These are phyloP conservation scores for Colletes latitarsis DNA, from an alignment of 1,140 invertebrate species.

Conservation along the genomic window DNA sequence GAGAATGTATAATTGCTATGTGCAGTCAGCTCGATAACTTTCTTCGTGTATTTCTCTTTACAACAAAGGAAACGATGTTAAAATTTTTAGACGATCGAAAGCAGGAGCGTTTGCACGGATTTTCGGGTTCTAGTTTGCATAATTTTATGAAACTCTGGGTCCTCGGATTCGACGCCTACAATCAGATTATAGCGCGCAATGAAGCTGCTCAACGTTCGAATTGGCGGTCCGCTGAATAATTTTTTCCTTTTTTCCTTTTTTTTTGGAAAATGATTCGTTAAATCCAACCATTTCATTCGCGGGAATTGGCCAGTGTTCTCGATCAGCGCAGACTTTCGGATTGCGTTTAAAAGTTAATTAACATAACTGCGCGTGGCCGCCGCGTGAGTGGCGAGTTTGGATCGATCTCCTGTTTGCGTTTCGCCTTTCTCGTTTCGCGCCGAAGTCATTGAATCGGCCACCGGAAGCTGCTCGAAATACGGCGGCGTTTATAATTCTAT, in stretches of 20 bases:
- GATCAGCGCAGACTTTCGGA: not conserved
- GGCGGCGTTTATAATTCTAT: slow-evolving; percentile 50
- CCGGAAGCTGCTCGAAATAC: slow-evolving; percentile 29
- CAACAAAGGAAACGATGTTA: too few relatives aligned
- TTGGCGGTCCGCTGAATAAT: not conserved
- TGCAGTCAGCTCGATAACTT: too few relatives aligned
- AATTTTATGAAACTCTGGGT: too few relatives aligned
- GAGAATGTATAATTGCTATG: too few relatives aligned
- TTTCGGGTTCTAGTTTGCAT: too few relatives aligned
- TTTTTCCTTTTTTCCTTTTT: not conserved
- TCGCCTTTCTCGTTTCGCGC: not conserved
- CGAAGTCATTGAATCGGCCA: slow-evolving; percentile 24
- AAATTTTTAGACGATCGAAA: too few relatives aligned
- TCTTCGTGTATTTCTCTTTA: too few relatives aligned
- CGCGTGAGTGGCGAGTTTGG: not conserved
- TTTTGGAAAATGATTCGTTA: not conserved
- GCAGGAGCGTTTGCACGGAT: too few relatives aligned
- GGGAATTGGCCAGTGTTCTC: not conserved
- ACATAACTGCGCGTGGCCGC: not conserved
- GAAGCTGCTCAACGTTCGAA: too few relatives aligned
- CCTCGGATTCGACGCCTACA: too few relatives aligned
- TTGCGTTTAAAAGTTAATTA: slow-evolving; percentile 6
- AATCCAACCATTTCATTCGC: not conserved
- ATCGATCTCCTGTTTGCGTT: not conserved
- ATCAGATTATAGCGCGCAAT: too few relatives aligned